Conservation (phyloP, 2,113 vertebrate genomes). For the Noctilio leporinus region DNA sequence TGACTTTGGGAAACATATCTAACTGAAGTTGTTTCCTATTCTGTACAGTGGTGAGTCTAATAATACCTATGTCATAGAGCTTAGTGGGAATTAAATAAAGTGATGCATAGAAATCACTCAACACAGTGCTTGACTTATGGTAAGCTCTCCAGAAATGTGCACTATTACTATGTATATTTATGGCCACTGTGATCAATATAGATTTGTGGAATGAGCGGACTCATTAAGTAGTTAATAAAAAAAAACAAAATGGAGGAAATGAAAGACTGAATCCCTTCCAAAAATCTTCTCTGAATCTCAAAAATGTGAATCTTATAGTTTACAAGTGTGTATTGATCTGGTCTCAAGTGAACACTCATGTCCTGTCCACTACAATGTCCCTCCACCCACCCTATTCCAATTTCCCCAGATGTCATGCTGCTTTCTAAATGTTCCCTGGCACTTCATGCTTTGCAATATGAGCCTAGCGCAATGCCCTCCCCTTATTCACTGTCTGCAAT, state of each 20-base stretch:
- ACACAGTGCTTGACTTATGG: not conserved
- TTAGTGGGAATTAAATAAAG: not conserved
- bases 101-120: not conserved
- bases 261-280: not conserved
- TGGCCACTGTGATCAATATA: not conserved
- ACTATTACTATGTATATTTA: not conserved
- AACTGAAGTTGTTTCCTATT: not conserved
- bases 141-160: not conserved
- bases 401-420: rapidly evolving
- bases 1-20: not conserved
- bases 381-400: not conserved
- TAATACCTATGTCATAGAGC: rapidly evolving
- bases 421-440: not conserved
- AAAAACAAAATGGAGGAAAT: not conserved
- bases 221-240: constrained; percentile 4
- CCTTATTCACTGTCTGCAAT: not conserved
- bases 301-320: not conserved
- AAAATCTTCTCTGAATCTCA: not conserved
- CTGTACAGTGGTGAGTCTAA: not conserved
- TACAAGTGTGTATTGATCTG: not conserved
- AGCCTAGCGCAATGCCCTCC: not conserved
- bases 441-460: rapidly evolving
- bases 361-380: not conserved
- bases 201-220: not conserved
- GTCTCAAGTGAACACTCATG: not conserved